These are phyloP conservation scores for Suncus etruscus DNA, from an alignment of 2,113 vertebrate genomes.

Conservation along the genomic window DNA sequence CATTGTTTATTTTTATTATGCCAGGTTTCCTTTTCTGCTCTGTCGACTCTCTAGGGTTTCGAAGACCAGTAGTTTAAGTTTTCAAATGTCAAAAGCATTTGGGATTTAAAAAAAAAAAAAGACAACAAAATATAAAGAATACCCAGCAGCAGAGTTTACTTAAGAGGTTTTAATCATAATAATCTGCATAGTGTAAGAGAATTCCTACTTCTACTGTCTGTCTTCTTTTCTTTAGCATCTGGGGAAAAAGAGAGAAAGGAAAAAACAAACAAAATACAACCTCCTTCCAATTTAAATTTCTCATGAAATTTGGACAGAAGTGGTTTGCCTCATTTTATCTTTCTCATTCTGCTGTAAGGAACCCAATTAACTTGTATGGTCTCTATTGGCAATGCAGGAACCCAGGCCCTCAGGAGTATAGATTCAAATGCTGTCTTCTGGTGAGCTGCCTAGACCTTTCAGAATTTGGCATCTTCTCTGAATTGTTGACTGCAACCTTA, in stretches of 20 bases:
- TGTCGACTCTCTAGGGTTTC: conserved; percentile 52
- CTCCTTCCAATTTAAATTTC: conserved; percentile 22
- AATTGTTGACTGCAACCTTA: conserved; percentile 61
- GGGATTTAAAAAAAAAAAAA: conserved; percentile 58
- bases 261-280: neutral
- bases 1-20: conserved; percentile 70
- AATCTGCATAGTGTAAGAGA: conserved; percentile 53
- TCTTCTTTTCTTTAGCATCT: conserved; percentile 28
- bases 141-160: conserved; percentile 68
- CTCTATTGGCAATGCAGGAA: conserved; percentile 73
- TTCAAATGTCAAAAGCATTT: conserved; percentile 69
- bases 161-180: conserved; percentile 71
- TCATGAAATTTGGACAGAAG: conserved; percentile 20
- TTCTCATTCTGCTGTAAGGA: conserved; percentile 59
- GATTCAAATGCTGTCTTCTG: conserved; percentile 69
- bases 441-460: conserved; percentile 77
- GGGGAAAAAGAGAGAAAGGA: neutral
- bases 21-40: conserved; percentile 68
- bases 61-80: conserved; percentile 63
- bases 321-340: neutral
- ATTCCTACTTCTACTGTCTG: conserved; percentile 28
- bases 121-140: conserved; percentile 55
- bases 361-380: conserved; percentile 70
- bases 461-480: conserved; percentile 70
- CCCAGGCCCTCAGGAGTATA: conserved; percentile 72